Evolutionary conservation across 2,888 invertebrate species (phyloP).

Genomic region (Imbricaverruca yamaguchii): DNA sequence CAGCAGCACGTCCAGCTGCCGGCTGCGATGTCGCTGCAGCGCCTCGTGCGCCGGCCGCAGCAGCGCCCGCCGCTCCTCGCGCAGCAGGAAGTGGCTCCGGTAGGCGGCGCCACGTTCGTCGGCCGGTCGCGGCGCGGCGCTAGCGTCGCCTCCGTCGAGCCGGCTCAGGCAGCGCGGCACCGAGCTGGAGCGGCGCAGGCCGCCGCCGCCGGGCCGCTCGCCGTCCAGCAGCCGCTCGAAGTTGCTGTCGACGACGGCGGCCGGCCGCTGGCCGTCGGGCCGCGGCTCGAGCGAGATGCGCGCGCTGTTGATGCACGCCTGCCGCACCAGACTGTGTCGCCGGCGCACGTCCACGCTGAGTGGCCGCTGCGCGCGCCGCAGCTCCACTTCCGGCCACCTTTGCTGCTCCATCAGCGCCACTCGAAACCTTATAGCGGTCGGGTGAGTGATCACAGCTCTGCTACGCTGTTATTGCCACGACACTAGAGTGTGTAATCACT

Average conservation of each 20-base stretch:
- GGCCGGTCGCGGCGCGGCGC: background rate
- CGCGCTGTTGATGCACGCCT: background rate
- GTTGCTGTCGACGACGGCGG: background rate
- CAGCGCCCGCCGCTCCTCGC: background rate
- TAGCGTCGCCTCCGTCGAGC: background rate
- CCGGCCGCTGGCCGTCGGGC: background rate
- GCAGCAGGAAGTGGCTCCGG: conserved; percentile 12
- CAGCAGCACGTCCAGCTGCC: background rate
- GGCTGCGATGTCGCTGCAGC: background rate
- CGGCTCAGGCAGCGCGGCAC: background rate
- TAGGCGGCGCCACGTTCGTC: background rate
- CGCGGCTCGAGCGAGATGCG: background rate
- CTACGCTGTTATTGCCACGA: too few species aligned
- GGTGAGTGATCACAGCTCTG: too few species aligned
- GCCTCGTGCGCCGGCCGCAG: background rate
- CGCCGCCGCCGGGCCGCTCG: background rate
- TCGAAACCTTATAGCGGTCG: too few species aligned
- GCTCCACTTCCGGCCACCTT: background rate
- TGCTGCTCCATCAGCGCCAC: too few species aligned
- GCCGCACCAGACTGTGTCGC: background rate
- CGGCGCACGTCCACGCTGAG: background rate
- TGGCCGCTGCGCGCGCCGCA: background rate
- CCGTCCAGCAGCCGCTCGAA: background rate
- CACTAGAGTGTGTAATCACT: too few species aligned
- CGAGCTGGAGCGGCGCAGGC: background rate